Evolutionary conservation across 2,888 invertebrate species (phyloP).

Genomic region (Ennomos fuscantarius): DNA sequence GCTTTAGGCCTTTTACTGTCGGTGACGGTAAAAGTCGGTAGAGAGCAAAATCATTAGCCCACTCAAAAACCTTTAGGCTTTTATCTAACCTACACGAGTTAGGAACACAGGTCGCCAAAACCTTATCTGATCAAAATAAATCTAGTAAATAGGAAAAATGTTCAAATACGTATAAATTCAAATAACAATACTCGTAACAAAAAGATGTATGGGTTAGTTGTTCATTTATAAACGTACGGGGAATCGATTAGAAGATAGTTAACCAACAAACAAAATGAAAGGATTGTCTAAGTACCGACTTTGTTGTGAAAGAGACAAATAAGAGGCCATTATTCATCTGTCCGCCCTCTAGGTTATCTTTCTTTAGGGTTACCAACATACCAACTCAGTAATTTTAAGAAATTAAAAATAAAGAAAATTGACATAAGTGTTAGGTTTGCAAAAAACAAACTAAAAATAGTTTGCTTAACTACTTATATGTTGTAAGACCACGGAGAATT

Average conservation of each 20-base stretch:
- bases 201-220: constrained; percentile 27
- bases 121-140: too few relatives aligned
- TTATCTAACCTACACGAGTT: too few relatives aligned
- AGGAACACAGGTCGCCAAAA: too few relatives aligned
- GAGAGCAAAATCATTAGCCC: too few relatives aligned
- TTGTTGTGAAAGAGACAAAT: constrained; percentile 63
- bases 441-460: too few relatives aligned
- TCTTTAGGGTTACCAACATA: constrained; percentile 43
- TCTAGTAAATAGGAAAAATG: not conserved
- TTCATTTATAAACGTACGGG: constrained; percentile 21
- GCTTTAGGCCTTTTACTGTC: too few relatives aligned
- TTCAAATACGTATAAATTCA: too few relatives aligned
- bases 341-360: constrained; percentile 59
- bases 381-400: not conserved
- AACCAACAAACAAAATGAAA: constrained; percentile 44
- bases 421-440: too few relatives aligned
- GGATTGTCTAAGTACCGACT: constrained; percentile 41
- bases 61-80: too few relatives aligned
- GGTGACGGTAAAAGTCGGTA: too few relatives aligned
- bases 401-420: not conserved
- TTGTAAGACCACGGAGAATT: too few relatives aligned
- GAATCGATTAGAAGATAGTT: constrained; percentile 42
- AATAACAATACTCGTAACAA: constrained; percentile 20
- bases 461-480: too few relatives aligned
- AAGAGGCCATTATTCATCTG: constrained; percentile 60